phyloP scores from a whole-genome alignment of 2,113 vertebrate species.

The Ciconia maguari region DNA sequence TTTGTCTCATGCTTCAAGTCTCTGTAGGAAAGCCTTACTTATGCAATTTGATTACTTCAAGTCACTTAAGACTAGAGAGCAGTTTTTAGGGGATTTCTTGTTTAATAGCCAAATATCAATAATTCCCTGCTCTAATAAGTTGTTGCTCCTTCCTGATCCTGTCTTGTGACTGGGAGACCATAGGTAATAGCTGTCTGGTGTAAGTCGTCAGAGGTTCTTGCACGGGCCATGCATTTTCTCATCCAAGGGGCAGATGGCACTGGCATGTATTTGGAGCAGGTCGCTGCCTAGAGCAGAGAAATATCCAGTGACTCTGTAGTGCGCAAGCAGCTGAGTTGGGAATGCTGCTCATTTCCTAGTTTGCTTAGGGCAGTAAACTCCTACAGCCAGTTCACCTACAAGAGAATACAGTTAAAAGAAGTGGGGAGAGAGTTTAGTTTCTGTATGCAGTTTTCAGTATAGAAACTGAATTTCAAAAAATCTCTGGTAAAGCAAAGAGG shows the following conservation, averaged over 20 bases:
- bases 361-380: background rate
- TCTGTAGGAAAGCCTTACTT: background rate
- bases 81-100: background rate
- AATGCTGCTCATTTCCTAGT: background rate
- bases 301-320: background rate
- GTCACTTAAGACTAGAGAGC: background rate
- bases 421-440: fast-evolving
- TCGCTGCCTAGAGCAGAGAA: background rate
- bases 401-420: background rate
- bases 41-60: background rate
- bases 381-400: background rate
- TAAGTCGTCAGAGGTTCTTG: background rate
- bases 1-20: background rate
- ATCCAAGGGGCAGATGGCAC: background rate
- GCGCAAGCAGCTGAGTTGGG: background rate
- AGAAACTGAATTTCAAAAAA: background rate
- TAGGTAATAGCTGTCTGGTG: background rate
- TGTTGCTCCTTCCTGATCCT: background rate
- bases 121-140: background rate
- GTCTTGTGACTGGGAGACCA: background rate
- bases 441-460: background rate
- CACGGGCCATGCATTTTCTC: background rate
- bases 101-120: background rate
- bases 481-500: background rate
- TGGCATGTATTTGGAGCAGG: background rate